Percentiles rank a stretch among this genome's conserved stretches.
phyloP scores from a whole-genome alignment of 1,140 invertebrate genomes.

The silkworm (Bombyx mori) region ASM3026992v2 NC_085117.1:15805001-15805500 shows the following conservation, averaged over 20 bases:
- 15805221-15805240: too few species aligned
- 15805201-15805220: too few species aligned
- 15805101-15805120: background rate
- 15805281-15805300: too few species aligned
- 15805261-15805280: too few species aligned
- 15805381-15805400: conserved; percentile 43
- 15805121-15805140: too few species aligned
- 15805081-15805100: background rate
- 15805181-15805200: too few species aligned
- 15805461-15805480: conserved; percentile 45
- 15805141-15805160: too few species aligned
- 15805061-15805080: conserved; percentile 52
- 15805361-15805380: background rate
- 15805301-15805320: too few species aligned
- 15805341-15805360: background rate
- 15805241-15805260: too few species aligned
- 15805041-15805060: conserved; percentile 78
- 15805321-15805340: too few species aligned
- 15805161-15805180: too few species aligned
- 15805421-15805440: conserved; percentile 66
- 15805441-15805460: conserved; percentile 55
- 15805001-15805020: conserved; percentile 78
- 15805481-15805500: conserved; percentile 61
- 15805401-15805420: conserved; percentile 60
- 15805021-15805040: conserved; percentile 77